Base-by-base conservation (phyloP, 2,113 vertebrate species). In the Ondatra zibethicus region DNA sequence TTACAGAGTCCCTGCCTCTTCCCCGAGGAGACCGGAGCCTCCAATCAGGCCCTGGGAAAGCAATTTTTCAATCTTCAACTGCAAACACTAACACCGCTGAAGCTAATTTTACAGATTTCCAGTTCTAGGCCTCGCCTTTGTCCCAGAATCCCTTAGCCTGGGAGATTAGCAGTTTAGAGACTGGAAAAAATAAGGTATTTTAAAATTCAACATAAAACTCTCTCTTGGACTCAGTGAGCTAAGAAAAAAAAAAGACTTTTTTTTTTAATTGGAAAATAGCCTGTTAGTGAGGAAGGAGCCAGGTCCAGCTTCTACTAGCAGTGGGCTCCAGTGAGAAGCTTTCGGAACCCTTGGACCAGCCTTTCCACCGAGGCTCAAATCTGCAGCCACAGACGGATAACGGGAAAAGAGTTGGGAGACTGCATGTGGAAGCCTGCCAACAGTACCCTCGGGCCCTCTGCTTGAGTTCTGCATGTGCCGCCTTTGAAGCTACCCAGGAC, bases 81-180 rank as follows among this genome's bases (percentile, higher is more conserved):
- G 98, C 98, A 98, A 98, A 98, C 98, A 98, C 97, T 98, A 98
- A 98, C 97, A 96, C 98, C 42, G 93, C 97, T 92, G 98, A 98
- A 99, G 98, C 98, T 98, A 98, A 99, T 99, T 99, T 99, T 98
- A 98, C 98, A 98, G 98, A 98, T 98, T 99, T 99, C 98, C 98
- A 98, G 98, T 98, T 97, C 94, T 97, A 14, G 36, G 98, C 98
- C 97, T 98, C 39, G 88, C 97, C 98, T 98, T 99, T 98, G 99
- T 99, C 98, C 98, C 98, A 98, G 98, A 98, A 98, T 98, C 98
- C 98, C 98, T 98, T 97, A 97, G 97, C 97, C 97, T 84, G 94
- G 97, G 98, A 98, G 98, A 99, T 99, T 98, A 99, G 98, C 97
- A 97, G 98, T 98, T 98, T 96, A 94, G 97, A 98, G 98, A 98